These are phyloP conservation scores for Capromys pilorides DNA, from an alignment of 2,797 vertebrate species.

Conservation along the genomic window DNA sequence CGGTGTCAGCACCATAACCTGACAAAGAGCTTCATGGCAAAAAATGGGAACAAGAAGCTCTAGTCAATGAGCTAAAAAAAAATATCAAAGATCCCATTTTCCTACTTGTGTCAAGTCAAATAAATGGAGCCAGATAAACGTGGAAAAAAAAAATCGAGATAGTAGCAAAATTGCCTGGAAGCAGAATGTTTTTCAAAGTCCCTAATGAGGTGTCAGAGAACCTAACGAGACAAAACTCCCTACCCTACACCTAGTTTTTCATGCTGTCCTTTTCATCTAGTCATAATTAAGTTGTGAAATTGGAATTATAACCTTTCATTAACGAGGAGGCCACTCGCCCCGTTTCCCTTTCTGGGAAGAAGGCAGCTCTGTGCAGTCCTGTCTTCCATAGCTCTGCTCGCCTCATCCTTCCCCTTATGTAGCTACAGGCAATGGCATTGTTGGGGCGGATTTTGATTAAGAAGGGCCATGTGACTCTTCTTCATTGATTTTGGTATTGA, in stretches of 20 bases:
- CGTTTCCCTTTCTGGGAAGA: constrained; percentile 30
- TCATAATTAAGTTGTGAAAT: constrained; percentile 82
- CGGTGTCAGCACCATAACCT: not conserved
- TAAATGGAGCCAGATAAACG: constrained; percentile 78
- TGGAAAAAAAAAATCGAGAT: constrained; percentile 65
- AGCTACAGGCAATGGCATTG: not conserved
- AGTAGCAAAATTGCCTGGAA: constrained; percentile 80
- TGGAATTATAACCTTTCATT: constrained; percentile 79
- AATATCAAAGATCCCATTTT: constrained; percentile 77
- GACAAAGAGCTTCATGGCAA: not conserved
- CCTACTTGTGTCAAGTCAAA: constrained; percentile 77
- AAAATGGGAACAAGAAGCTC: not conserved
- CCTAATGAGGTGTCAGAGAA: constrained; percentile 82
- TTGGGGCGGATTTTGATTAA: constrained; percentile 59
- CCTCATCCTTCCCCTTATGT: not conserved
- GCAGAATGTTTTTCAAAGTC: constrained; percentile 82
- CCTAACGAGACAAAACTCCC: constrained; percentile 79
- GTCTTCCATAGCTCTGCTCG: not conserved
- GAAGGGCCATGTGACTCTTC: constrained; percentile 52
- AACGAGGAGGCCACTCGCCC: constrained; percentile 59
- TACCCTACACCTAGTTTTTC: constrained; percentile 76
- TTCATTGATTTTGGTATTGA: constrained; percentile 64
- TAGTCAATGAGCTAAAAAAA: constrained; percentile 67
- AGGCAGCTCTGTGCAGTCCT: not conserved
- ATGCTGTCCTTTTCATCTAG: constrained; percentile 76